Evolutionary conservation across 2,113 vertebrate species (phyloP).

Genomic region (Cygnus atratus): DNA sequence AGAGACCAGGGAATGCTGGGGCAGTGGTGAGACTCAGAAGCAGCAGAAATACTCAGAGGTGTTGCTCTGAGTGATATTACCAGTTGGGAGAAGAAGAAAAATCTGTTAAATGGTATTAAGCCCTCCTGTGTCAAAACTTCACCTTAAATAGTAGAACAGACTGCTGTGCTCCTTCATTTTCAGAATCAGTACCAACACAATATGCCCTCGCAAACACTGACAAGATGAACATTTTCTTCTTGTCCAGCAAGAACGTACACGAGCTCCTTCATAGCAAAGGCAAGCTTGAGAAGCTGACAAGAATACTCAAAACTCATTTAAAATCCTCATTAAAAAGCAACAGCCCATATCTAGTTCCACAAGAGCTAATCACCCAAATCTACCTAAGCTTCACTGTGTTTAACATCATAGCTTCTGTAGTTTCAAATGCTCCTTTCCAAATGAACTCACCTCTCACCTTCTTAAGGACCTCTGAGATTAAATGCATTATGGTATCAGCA

Average conservation of each 20-base stretch:
- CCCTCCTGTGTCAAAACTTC: background rate
- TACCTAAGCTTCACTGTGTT: background rate
- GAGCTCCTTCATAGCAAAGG: background rate
- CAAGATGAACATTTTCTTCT: background rate
- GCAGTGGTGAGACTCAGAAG: background rate
- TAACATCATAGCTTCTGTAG: background rate
- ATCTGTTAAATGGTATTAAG: background rate
- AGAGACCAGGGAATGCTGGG: background rate
- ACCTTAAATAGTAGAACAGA: background rate
- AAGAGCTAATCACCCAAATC: background rate
- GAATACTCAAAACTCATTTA: background rate
- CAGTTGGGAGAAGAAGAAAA: background rate
- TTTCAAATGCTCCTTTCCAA: background rate
- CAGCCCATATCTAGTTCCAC: background rate
- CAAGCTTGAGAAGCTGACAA: background rate
- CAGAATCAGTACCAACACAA: background rate
- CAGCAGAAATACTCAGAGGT: background rate
- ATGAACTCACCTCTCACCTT: fast-evolving
- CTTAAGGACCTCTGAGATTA: background rate
- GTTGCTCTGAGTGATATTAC: background rate
- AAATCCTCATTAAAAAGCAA: background rate
- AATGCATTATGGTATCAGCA: background rate
- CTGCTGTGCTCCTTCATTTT: background rate
- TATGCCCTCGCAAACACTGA: background rate
- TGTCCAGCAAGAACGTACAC: background rate